These are phyloP conservation scores for Sylvicola cinctus DNA, from an alignment of 2,888 invertebrate species.

Conservation along the genomic window DNA sequence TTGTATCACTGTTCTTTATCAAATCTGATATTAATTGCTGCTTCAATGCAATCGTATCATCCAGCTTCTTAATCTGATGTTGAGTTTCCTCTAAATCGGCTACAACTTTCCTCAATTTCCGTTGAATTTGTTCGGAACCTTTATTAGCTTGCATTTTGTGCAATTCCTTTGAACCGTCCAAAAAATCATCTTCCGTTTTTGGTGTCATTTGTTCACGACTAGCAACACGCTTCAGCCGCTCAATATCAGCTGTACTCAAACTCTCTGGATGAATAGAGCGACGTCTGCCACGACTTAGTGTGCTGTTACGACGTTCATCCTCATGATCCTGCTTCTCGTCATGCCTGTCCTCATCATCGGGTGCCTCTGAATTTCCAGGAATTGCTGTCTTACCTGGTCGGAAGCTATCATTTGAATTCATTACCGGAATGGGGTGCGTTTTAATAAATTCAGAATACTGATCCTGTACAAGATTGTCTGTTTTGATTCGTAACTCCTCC, in stretches of 20 bases:
- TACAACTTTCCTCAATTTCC: slow-evolving; percentile 19
- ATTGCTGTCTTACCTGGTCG: neutral
- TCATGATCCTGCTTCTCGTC: slow-evolving; percentile 1
- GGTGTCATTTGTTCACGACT: slow-evolving; percentile 14
- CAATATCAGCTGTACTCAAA: slow-evolving; percentile 35
- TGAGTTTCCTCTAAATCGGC: slow-evolving; percentile 42
- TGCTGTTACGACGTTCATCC: neutral
- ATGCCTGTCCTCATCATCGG: slow-evolving; percentile 2
- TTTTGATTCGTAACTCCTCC: slow-evolving; percentile 47
- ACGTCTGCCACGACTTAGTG: slow-evolving; percentile 18
- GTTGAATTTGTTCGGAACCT: slow-evolving; percentile 19
- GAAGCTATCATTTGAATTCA: slow-evolving; percentile 21
- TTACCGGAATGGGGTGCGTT: slow-evolving; percentile 22
- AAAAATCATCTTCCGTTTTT: slow-evolving; percentile 13
- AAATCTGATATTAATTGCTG: slow-evolving; percentile 53
- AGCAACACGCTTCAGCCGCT: slow-evolving; percentile 36
- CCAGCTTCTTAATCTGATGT: slow-evolving; percentile 47
- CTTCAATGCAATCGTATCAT: slow-evolving; percentile 45
- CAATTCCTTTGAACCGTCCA: slow-evolving; percentile 16
- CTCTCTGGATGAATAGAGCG: slow-evolving; percentile 40
- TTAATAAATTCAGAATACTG: slow-evolving; percentile 38
- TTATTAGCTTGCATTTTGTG: slow-evolving; percentile 11
- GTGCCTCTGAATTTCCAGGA: neutral
- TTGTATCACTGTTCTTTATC: slow-evolving; percentile 33
- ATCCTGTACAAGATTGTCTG: slow-evolving; percentile 41